Evolutionary conservation across 2,888 invertebrate genomes (phyloP).

Genomic region (Campoplex nolae): DNA sequence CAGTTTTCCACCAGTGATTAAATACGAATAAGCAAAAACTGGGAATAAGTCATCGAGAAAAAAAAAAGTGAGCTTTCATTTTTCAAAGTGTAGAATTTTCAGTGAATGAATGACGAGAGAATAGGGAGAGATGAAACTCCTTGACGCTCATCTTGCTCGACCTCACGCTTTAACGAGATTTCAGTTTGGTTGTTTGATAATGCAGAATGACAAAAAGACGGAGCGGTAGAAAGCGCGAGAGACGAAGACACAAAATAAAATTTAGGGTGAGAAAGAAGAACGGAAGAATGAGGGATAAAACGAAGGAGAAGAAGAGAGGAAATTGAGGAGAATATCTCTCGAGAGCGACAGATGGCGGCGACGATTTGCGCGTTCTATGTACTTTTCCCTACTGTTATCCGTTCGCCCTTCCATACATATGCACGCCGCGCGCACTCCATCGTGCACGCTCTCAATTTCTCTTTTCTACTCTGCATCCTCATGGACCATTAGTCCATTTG

Average conservation of each 20-base stretch:
- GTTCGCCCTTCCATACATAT: constrained; percentile 42
- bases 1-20: not conserved
- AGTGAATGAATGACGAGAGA: constrained; percentile 23
- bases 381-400: constrained; percentile 45
- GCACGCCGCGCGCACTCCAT: constrained; percentile 36
- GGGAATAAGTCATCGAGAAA: not conserved
- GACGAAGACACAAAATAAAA: not conserved
- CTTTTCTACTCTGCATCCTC: constrained; percentile 58
- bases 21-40: not conserved
- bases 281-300: constrained; percentile 2
- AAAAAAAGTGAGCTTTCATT: constrained; percentile 17
- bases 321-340: constrained; percentile 48
- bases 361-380: constrained; percentile 65
- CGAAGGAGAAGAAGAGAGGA: not conserved
- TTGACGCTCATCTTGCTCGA: constrained; percentile 59
- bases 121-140: constrained; percentile 43
- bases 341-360: constrained; percentile 68
- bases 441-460: constrained; percentile 63
- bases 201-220: constrained; percentile 17
- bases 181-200: constrained; percentile 69
- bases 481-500: constrained; percentile 68
- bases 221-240: constrained; percentile 8
- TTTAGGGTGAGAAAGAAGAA: not conserved
- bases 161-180: constrained; percentile 71
- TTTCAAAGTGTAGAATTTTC: constrained; percentile 31